Percentiles rank a stretch among this genome's conserved stretches.
Conservation (phyloP, 2,888 invertebrate species). For the Pandemis corylana region DNA sequence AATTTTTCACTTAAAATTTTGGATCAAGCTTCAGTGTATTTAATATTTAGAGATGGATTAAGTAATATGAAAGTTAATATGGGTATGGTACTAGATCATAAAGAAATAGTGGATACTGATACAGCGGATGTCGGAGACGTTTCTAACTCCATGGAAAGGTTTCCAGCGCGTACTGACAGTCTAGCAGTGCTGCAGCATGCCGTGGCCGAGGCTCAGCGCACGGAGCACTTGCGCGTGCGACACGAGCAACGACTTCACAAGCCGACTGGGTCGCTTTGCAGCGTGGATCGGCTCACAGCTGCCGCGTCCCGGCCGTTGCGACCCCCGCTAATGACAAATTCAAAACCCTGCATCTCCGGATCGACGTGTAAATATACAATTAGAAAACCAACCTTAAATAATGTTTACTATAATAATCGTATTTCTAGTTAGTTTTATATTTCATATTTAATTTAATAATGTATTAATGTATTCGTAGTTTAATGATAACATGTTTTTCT, state of each 20-base stretch:
- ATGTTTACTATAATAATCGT: conserved; percentile 15
- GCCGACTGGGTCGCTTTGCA: conserved; percentile 50
- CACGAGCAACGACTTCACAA: conserved; percentile 61
- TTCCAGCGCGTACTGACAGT: conserved; percentile 66
- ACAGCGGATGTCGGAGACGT: conserved; percentile 67
- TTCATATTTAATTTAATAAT: too few species aligned
- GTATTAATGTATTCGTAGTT: too few species aligned
- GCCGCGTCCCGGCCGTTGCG: conserved; percentile 61
- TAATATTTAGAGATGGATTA: conserved; percentile 72
- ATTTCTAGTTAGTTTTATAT: conserved; percentile 8
- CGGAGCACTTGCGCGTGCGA: conserved; percentile 59
- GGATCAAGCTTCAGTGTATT: conserved; percentile 74
- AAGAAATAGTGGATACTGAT: conserved; percentile 77
- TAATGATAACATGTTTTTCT: too few species aligned
- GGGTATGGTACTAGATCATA: conserved; percentile 81
- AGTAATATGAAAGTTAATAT: conserved; percentile 72
- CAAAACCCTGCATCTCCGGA: neutral
- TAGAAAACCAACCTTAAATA: conserved; percentile 2
- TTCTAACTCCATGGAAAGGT: conserved; percentile 55
- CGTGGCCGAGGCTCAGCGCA: conserved; percentile 64
- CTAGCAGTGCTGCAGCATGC: conserved; percentile 68
- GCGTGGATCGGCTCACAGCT: conserved; percentile 61
- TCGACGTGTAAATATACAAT: neutral
- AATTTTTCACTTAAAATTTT: conserved; percentile 73
- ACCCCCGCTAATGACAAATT: conserved; percentile 50